Base-by-base conservation (phyloP, 2,797 vertebrate species). In the Parotocinclus haroldoi region DNA sequence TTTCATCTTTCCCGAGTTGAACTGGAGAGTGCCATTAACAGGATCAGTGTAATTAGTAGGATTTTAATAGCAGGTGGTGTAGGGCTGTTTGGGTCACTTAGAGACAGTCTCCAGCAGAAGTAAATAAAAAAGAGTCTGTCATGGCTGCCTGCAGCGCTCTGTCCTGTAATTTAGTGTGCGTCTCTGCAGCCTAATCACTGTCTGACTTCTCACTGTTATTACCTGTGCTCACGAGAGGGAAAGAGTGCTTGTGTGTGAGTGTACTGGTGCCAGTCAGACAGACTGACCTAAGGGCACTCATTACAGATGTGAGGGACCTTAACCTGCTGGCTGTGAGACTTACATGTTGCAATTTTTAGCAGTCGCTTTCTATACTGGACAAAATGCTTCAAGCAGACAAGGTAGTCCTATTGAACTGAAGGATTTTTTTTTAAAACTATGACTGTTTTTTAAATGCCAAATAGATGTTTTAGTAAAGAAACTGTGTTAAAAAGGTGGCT, bases 141-240 rank as follows among this genome's bases (percentile, higher is more conserved):
- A 71, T 66, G 71, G 69, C 72, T 51, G 73, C 76, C 76, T 78
- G 76, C 73, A 56, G 76, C 1, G 65, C 46, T 53, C 73, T 52
- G 67, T 78, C 76, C 76, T 78, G 72, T 78, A 78, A 78, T 78
- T 78, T 76, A 76, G 76, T 72, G 73, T 71, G 76, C 66, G 70
- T 76, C 69, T 78, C 68, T 78, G 73, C 73, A 78, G 69, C 73
- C 76, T 79, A 79, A 79, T 79, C 72, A 77, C 73, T 75, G 78
- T 63, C 75, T 79, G 71, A 73, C 75, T 79, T 69, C 75, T 73
- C 61, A 60, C 65, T 59, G 73, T 79, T 77, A 79, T 79, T 79
- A 77, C 78, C 78, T 77, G 78, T 73, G 75, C 75, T 79, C 78
- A 79, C 75, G 73, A 76, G 61, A 77, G 59, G 66, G 68, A 66